Base-by-base conservation (phyloP, 2,113 vertebrate species). In the Etheostoma spectabile region DNA sequence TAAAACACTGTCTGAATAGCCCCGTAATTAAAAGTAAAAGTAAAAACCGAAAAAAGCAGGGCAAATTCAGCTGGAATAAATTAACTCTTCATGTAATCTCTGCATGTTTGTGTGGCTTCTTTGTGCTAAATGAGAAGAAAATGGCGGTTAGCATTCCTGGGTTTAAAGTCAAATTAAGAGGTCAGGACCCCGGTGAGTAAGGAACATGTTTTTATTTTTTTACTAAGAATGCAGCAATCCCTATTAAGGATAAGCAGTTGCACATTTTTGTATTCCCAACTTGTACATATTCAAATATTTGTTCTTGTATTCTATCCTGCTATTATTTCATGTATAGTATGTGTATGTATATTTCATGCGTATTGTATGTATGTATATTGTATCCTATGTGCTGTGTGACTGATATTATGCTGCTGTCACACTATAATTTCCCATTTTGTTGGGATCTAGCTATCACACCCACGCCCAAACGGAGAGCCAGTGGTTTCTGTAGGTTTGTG, bases 401-500 rank as follows among this genome's bases (percentile, higher is more conserved):
- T 3, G 30, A 30, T 30, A 30, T 30, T 30, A 4, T 30, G 30
- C 30, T 30, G 30, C 30, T 30, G 30, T 30, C 2, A 30, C 30
- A 30, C 30, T 30, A 30, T 30, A 30, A 30, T 4, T 30, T 30
- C 30, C 30, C 30, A 30, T 30, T 30, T 30, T 30, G 4, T 30
- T 30, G 4, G 30, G 30, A 30, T 30, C 30, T 30, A 30, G 2
- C 30, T 30, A 30, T 4, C 30, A 16, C 62, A 42, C 45, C 76
- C 74, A 57, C 72, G 42, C 71, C 60, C 75, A 64, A 33, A 71
- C 3, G 71, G 27, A 13, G 68, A 57, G 80, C 42, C 48, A 18
- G 59, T 61, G 75, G 67, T 70, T 82, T 60, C 27, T 27, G 52
- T 55, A 52, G 6, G 35, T 59, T 21, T 60, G 79, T 65, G 86